A percentile compares a stretch with the other conserved stretches of the same genome.
phyloP scores from a whole-genome alignment of 2,113 vertebrate genomes.

The Thymallus thymallus region DNA sequence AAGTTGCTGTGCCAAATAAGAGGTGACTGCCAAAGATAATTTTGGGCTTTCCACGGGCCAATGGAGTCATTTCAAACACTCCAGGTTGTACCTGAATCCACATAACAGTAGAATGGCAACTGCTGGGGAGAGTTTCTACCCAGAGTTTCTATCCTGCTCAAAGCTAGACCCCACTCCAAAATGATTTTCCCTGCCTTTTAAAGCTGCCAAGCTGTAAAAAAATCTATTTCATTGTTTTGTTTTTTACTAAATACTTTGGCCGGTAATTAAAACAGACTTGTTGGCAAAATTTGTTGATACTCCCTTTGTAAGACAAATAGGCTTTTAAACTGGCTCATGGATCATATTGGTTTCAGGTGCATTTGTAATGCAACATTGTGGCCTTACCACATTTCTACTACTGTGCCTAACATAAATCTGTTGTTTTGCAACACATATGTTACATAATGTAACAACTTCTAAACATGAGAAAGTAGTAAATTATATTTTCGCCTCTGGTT shows the following conservation, averaged over 20 bases:
- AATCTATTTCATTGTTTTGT: constrained; percentile 64
- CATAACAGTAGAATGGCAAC: constrained; percentile 52
- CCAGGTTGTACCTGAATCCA: constrained; percentile 50
- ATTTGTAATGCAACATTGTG: background rate
- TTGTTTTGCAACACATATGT: no score
- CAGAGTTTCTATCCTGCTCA: constrained; percentile 39
- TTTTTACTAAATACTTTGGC: constrained; percentile 57
- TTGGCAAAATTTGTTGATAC: background rate
- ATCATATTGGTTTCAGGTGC: background rate
- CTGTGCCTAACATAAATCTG: no score
- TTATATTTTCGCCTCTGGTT: no score
- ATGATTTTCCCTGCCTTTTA: constrained; percentile 45
- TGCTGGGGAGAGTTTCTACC: constrained; percentile 63
- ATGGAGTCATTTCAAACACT: constrained; percentile 65
- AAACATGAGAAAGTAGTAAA: no score
- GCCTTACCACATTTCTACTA: no score
- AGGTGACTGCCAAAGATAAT: constrained; percentile 55
- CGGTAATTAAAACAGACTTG: constrained; percentile 29
- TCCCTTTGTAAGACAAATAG: background rate
- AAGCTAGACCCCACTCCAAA: constrained; percentile 45
- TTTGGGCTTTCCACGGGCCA: constrained; percentile 55
- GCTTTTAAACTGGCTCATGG: background rate
- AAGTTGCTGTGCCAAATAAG: constrained; percentile 50
- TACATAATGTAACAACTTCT: no score
- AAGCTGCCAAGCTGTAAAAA: constrained; percentile 54